Base-by-base conservation (phyloP, 1,140 invertebrate genomes). In the Cylas formicarius region DNA sequence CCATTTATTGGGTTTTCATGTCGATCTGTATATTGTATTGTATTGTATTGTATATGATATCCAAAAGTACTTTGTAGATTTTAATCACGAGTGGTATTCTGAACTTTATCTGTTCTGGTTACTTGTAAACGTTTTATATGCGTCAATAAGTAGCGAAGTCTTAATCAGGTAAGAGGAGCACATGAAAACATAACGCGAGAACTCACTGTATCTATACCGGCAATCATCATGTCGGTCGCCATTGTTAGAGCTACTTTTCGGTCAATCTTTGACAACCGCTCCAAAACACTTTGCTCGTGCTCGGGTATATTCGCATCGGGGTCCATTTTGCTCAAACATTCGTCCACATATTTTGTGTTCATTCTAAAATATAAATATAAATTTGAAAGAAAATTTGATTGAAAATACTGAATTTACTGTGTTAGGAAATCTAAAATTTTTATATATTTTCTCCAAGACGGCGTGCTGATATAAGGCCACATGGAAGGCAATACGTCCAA, bases 161-260 rank as follows among this genome's bases (percentile, higher is more conserved):
- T n/a, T n/a, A n/a, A n/a, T n/a, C n/a, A n/a, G n/a, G n/a, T n/a
- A n/a, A n/a, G n/a, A n/a, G n/a, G n/a, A n/a, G n/a, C n/a, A n/a
- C n/a, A n/a, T n/a, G n/a, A n/a, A n/a, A n/a, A n/a, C n/a, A n/a
- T n/a, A n/a, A n/a, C n/a, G 19, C 3, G 21, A 28, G 27, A 9
- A 23, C 18, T 68, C 66, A 83, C 81, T 50, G 83, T 87, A 66
- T 88, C 84, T 19, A 86, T 74, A 32, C 84, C 84, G 11, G 81
- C 83, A 39, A 82, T 70, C 16, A 88, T 44, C 73, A 84, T 80
- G 58, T 88, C 84, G 44, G 76, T 69, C 3, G 79, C 76, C 74
- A 87, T 82, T 2, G 76, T 68, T 11, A 71, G 54, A 1, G 78
- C 78, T 20, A 69, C 66, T 58, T 67, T 66, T 52, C 70, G 67